A percentile compares a stretch with the other conserved stretches of the same genome.
Evolutionary conservation across 2,888 invertebrate genomes (phyloP).

Genomic region (Thera britannica): DNA sequence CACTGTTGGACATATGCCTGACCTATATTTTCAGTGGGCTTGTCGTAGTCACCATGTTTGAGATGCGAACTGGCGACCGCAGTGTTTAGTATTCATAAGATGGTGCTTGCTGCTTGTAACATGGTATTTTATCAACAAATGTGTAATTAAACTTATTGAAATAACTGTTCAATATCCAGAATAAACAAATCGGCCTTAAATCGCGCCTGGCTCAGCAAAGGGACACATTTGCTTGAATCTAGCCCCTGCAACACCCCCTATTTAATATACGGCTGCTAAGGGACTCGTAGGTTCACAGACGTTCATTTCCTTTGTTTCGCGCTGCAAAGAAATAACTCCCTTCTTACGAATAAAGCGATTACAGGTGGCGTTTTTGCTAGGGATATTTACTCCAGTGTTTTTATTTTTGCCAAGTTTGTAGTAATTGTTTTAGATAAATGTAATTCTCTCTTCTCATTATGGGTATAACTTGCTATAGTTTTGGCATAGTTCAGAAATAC

Average conservation of each 20-base stretch:
- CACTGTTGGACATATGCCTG: too few relatives aligned
- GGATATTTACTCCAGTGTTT: not conserved
- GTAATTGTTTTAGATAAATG: too few relatives aligned
- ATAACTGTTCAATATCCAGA: not conserved
- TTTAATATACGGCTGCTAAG: constrained; percentile 1
- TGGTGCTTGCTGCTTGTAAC: too few relatives aligned
- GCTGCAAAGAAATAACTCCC: constrained; percentile 15
- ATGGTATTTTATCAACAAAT: not conserved
- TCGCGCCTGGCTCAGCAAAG: constrained; percentile 25
- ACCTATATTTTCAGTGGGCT: too few relatives aligned
- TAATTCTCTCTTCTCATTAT: too few relatives aligned
- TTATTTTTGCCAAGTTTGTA: not conserved
- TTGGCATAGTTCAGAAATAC: too few relatives aligned
- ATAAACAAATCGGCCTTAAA: constrained; percentile 17
- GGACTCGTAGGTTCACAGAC: constrained; percentile 26
- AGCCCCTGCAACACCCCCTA: constrained; percentile 6
- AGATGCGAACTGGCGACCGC: too few relatives aligned
- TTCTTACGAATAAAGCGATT: constrained; percentile 12
- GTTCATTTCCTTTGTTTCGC: constrained; percentile 38
- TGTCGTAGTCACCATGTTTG: too few relatives aligned
- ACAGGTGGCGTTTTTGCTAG: constrained; percentile 5
- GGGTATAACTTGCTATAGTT: too few relatives aligned
- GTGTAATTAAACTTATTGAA: not conserved
- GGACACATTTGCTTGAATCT: constrained; percentile 27
- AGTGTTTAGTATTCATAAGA: too few relatives aligned